Base-by-base conservation (phyloP, 2,113 vertebrate genomes). In the Sula dactylatra region DNA sequence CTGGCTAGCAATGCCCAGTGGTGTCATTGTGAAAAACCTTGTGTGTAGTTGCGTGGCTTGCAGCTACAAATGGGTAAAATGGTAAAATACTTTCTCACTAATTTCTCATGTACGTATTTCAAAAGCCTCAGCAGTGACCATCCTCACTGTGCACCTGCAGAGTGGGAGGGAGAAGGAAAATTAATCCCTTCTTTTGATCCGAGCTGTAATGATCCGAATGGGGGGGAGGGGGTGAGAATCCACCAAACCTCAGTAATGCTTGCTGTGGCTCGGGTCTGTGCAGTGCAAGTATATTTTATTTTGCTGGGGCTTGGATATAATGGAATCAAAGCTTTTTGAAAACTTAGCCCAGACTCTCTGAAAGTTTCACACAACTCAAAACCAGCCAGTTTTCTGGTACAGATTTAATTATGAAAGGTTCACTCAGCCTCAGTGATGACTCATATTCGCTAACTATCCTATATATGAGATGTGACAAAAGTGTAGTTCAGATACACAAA, bases 391-490 rank as follows among this genome's bases (percentile, higher is more conserved):
- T 77, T 79, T 82, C 78, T 67, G 59, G 67, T 83, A 84, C 94
- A 65, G 80, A 61, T 93, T 95, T 94, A 90, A 95, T 95, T 96
- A 90, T 58, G 76, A 77, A 76, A 71, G 74, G 93, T 80, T 97
- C 74, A 25, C 83, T 92, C 94, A 73, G 81, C 64, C 81, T 86
- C 90, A 54, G 65, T 81, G 92, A 88, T 96, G 94, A 96, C 69
- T 96, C 93, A 90, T 32, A 87, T 52, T 96, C 95, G 76, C 90
- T 86, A 90, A 90, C 87, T 69, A 50, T 31, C 73, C 67, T 59
- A 10, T 56, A 45, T 71, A 88, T 88, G 88, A 95, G 91, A 97
- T 90, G 86, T 95, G 95, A 96, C 92, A 83, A 82, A 96, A 96
- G 78, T 55, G 66, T 66, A 85, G 82, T 54, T 96, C 92, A 59